phyloP scores from a whole-genome alignment of 2,113 vertebrate species.

The Corythornis cristatus region DNA sequence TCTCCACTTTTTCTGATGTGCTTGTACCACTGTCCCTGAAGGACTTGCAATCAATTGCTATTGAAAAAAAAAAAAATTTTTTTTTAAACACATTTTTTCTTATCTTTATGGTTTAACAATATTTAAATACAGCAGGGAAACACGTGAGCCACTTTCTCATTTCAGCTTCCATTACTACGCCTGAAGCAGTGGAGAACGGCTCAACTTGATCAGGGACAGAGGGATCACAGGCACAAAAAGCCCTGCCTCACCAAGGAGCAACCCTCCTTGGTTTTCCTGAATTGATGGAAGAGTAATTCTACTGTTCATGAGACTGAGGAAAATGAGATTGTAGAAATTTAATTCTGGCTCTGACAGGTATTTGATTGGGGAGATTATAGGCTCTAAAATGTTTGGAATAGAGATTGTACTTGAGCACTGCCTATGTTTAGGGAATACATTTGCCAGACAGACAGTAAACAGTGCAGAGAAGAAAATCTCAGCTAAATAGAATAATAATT shows the following conservation, averaged over 20 bases:
- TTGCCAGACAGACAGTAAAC: slow-evolving; percentile 1
- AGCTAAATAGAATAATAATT: slow-evolving; percentile 55
- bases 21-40: neutral
- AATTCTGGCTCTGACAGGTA: slow-evolving; percentile 26
- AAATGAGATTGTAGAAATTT: slow-evolving; percentile 32
- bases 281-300: neutral
- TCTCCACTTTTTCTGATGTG: neutral
- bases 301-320: neutral
- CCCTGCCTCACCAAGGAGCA: neutral
- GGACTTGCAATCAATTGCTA: neutral
- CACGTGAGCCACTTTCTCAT: neutral
- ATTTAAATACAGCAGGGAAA: neutral
- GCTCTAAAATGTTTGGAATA: slow-evolving; percentile 43
- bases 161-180: neutral
- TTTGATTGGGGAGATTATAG: slow-evolving; percentile 36
- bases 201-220: neutral
- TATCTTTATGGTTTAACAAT: neutral
- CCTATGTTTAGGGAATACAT: slow-evolving; percentile 27
- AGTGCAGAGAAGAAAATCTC: neutral
- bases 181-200: neutral
- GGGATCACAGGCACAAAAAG: neutral
- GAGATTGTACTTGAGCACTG: neutral
- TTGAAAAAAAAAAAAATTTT: neutral
- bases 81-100: neutral
- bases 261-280: neutral